Conservation (phyloP, 2,113 vertebrate species). For the Petaurus breviceps region DNA sequence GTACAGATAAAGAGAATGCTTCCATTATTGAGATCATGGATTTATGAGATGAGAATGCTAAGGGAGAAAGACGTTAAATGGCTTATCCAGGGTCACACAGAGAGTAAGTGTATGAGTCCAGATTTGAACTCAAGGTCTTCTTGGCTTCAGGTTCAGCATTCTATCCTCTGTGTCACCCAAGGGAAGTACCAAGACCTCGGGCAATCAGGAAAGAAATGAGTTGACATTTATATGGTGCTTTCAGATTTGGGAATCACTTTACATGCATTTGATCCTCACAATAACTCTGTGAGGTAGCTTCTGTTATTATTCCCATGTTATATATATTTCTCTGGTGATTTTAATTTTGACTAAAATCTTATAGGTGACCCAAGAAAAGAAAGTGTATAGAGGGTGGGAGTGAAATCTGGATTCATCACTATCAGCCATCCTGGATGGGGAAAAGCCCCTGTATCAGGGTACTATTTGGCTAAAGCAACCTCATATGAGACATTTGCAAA, state of each 20-base stretch:
- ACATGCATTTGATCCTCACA: neutral
- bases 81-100: neutral
- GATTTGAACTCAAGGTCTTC: neutral
- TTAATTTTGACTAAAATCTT: neutral
- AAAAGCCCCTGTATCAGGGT: conserved; percentile 35
- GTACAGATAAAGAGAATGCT: neutral
- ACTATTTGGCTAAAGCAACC: conserved; percentile 65
- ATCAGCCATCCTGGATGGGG: conserved; percentile 49
- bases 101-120: neutral
- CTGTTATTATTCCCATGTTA: neutral
- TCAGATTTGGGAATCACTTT: neutral
- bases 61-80: neutral
- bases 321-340: neutral
- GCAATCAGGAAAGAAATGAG: neutral
- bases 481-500: conserved; percentile 76
- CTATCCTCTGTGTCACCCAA: neutral
- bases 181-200: neutral
- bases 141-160: neutral
- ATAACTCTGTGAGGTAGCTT: neutral
- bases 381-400: conserved; percentile 8
- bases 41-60: neutral
- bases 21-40: neutral
- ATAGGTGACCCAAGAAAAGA: conserved; percentile 20
- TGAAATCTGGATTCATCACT: conserved; percentile 28
- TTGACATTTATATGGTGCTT: neutral